Conservation (phyloP, 2,888 invertebrate species). For the Hyposoter dolosus region DNA sequence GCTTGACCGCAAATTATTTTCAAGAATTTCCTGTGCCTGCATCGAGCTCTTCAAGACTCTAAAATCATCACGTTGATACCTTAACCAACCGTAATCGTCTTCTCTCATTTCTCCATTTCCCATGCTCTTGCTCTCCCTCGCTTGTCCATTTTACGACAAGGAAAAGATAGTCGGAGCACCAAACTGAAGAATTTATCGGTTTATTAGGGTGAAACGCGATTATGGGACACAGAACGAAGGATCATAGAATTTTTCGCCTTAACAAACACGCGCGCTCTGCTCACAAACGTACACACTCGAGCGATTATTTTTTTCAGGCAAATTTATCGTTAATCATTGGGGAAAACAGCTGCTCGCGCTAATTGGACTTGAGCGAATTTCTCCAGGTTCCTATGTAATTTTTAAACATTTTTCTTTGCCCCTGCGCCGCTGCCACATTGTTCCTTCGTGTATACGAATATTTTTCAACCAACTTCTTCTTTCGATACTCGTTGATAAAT, state of each 20-base stretch:
- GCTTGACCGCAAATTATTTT: conserved; percentile 41
- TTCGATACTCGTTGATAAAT: not conserved
- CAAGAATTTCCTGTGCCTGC: conserved; percentile 7
- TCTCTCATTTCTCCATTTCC: conserved; percentile 33
- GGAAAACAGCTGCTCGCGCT: conserved; percentile 53
- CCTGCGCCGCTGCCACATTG: not conserved
- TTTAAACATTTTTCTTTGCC: not conserved
- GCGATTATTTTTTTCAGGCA: not conserved
- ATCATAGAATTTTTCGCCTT: conserved; percentile 47
- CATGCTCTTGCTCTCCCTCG: not conserved
- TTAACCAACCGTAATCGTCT: conserved; percentile 16
- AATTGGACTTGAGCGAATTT: conserved; percentile 61
- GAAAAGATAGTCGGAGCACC: conserved; percentile 27
- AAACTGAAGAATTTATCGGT: conserved; percentile 73
- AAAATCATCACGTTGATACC: conserved; percentile 47
- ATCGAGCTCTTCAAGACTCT: conserved; percentile 30
- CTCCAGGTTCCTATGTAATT: not conserved
- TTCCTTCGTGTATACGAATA: not conserved
- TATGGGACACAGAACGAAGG: conserved; percentile 61
- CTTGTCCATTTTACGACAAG: conserved; percentile 38
- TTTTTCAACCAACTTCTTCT: not conserved
- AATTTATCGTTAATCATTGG: conserved; percentile 67
- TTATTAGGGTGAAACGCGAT: conserved; percentile 75
- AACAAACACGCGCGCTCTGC: not conserved
- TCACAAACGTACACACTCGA: not conserved